Evolutionary conservation across 2,113 vertebrate genomes (phyloP), one percentile per base, ranked within the genome.

Genomic region (Seriola dumerili): DNA sequence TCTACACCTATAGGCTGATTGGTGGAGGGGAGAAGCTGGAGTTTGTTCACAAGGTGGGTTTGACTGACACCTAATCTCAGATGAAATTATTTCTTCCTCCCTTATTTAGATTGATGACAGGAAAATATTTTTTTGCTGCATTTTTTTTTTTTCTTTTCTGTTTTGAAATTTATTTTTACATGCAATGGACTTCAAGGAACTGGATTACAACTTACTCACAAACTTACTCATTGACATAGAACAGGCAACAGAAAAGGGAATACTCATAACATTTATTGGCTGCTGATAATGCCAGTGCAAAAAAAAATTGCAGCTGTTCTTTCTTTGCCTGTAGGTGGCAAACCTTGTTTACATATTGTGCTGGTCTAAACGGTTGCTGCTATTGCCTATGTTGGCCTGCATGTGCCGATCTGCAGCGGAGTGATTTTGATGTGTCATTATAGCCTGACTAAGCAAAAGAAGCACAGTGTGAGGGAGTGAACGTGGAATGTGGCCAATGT

Each of bases 11-110:
- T 90, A 97, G 98, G 13, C 95, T 99, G 61, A 92, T 91, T 36
- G 95, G 96, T 8, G 96, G 86, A 55, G 97, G 97, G 0, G 98
- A 99, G 87, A 99, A 99, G 91, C 95, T 99, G 87, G 97, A 99
- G 91, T 99, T 99, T 84, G 92, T 99, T 74, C 98, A 99, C 92
- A 99, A 99, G 97, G 98, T 99, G 88, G 85, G 95, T 83, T 80
- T 71, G 21, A 75, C 44, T 74, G 38, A n/a, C 16, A 1, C 19
- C 5, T 32, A 4, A 29, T 16, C 19, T 5, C 16, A 10, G 42
- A 29, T 44, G 3, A 46, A 48, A n/a, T 23, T 0, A 12, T 8
- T 19, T 3, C 12, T 23, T 25, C 8, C 63, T 25, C 2, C 48
- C 16, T 50, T 17, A 16, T 17, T 17, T 16, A 48, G 13, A 5